Conservation (phyloP, 2,888 invertebrate species). For the Pyrocoelia pectoralis region DNA sequence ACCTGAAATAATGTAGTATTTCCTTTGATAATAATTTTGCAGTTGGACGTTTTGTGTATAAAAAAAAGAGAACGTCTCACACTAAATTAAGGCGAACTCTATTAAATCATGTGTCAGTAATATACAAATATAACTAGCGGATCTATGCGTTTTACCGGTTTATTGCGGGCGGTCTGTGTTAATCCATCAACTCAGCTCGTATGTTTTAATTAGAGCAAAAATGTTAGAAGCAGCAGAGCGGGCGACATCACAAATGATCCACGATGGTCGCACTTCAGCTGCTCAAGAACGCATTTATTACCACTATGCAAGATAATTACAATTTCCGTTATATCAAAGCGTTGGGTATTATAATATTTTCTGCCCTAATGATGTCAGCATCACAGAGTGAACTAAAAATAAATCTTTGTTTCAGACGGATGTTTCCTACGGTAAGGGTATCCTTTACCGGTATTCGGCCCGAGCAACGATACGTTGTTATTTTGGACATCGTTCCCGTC, state of each 20-base stretch:
- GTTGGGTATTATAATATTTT: conserved; percentile 26
- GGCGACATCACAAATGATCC: conserved; percentile 58
- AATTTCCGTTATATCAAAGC: conserved; percentile 34
- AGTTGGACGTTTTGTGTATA: not conserved
- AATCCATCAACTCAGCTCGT: conserved; percentile 56
- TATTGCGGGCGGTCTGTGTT: conserved; percentile 43
- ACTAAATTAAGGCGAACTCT: conserved; percentile 24
- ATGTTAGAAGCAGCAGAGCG: conserved; percentile 52
- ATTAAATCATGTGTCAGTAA: conserved; percentile 36
- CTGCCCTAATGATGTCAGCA: conserved; percentile 19
- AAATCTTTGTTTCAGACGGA: conserved; percentile 74
- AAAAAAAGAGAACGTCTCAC: conserved; percentile 8
- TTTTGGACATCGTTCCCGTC: conserved; percentile 96
- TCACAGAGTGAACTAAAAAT: conserved; percentile 8
- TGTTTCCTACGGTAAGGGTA: conserved; percentile 97
- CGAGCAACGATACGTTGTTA: conserved; percentile 88
- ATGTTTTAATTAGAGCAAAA: conserved; percentile 58
- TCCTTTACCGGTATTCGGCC: conserved; percentile 87
- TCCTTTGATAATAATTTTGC: conserved; percentile 11
- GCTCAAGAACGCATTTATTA: conserved; percentile 58
- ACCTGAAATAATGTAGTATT: not conserved
- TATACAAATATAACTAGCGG: conserved; percentile 34
- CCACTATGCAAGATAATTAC: conserved; percentile 34
- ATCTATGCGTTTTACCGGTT: conserved; percentile 35
- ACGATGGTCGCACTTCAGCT: conserved; percentile 59